Percentiles rank a stretch among this genome's conserved stretches.
Evolutionary conservation across 2,888 invertebrate species (phyloP).

Genomic region (Yponomeuta evonymella): DNA sequence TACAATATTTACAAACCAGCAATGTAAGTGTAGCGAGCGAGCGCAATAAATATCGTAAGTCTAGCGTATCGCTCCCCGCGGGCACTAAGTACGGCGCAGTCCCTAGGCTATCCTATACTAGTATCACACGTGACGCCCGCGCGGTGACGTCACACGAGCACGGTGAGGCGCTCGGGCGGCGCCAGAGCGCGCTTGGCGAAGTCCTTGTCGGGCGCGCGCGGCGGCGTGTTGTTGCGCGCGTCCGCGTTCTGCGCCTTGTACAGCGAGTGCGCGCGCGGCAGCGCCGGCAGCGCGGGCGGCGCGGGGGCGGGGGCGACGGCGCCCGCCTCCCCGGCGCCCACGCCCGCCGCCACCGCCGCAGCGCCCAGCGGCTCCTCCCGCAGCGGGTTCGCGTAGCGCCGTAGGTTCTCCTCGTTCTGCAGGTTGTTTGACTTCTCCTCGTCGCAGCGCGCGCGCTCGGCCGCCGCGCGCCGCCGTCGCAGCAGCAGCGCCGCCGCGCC

Average conservation of each 20-base stretch:
- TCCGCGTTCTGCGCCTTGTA: conserved; percentile 92
- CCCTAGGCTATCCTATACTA: conserved; percentile 31
- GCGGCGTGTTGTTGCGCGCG: conserved; percentile 88
- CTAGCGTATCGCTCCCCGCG: conserved; percentile 14
- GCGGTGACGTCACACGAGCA: conserved; percentile 42
- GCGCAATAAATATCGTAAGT: conserved; percentile 15
- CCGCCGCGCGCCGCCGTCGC: conserved; percentile 59
- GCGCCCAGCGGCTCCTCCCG: conserved; percentile 70
- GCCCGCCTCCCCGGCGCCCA: conserved; percentile 84
- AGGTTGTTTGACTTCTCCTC: conserved; percentile 94
- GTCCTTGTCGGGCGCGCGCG: conserved; percentile 81
- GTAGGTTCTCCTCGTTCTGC: conserved; percentile 92
- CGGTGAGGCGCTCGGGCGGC: conserved; percentile 47
- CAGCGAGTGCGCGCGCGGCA: conserved; percentile 78
- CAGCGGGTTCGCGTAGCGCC: conserved; percentile 87
- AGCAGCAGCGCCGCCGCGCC: conserved; percentile 36
- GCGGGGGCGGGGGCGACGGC: conserved; percentile 71
- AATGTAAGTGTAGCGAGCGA: conserved; percentile 46
- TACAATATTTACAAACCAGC: conserved; percentile 59
- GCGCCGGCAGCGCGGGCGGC: conserved; percentile 69
- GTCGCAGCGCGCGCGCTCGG: conserved; percentile 80
- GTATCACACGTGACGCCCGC: conserved; percentile 36
- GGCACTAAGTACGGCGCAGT: conserved; percentile 7
- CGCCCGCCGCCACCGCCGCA: conserved; percentile 61
- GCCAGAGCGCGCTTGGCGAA: conserved; percentile 82